Base-by-base conservation (phyloP, 2,797 vertebrate genomes). In the Glossophaga mutica region DNA sequence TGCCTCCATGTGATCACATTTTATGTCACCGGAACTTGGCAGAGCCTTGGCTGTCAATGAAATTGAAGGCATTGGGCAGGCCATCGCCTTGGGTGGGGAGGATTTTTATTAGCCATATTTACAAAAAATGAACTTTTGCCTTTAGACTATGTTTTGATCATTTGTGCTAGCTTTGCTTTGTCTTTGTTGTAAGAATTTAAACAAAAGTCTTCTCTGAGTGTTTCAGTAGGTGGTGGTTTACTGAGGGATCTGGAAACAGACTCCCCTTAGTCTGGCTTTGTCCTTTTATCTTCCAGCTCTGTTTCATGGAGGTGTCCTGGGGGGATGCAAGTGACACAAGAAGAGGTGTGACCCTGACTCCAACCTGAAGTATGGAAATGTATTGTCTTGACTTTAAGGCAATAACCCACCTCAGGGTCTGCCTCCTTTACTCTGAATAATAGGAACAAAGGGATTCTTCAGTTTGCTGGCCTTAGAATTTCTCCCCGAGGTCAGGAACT, bases 371-470 rank as follows among this genome's bases (percentile, higher is more conserved):
- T 68, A 37, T 32, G 29, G 34, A 94, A 93, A 95, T 93, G 96
- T 87, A 94, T 96, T 94, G 87, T 94, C 90, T 93, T 93, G 77
- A 71, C 92, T 95, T 94, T 94, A 84, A 89, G 94, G 67, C 68
- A 94, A 91, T 77, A 94, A 94, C 76, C n/a, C 12, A 93, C 87
- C 78, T 89, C 65, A 65, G 94, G 90, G 82, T 84, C 82, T 91
- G 79, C 55, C n/a, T 62, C 81, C 42, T 94, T 90, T 79, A 52
- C 82, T 96, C 50, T 50, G 59, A 96, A 73, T 96, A 71, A 91
- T 67, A 6, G 0, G 70, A 52, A 94, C 26, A 7, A 48, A 89
- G 77, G 81, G 73, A 68, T 74, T 83, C 65, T 93, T 94, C 85
- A 87, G 78, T 93, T 85, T 91, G 26, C 94, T 77, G 37, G 74